Conservation (phyloP, 1,140 invertebrate genomes). For the Conus betulinus region DNA sequence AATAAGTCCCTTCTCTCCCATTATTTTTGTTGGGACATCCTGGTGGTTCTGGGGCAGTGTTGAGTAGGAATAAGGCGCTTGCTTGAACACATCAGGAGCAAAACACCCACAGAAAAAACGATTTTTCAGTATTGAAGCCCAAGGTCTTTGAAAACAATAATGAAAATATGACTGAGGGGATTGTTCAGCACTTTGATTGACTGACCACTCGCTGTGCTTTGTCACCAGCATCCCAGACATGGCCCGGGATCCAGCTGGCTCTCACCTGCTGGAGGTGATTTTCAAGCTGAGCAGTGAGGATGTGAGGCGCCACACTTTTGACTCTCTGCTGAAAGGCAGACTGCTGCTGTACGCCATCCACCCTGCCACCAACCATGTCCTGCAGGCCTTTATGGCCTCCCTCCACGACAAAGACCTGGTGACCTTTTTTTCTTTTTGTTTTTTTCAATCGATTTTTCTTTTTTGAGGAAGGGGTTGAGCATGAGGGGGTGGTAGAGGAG, state of each 20-base stretch:
- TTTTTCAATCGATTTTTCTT: neutral
- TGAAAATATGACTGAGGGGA: too few relatives aligned
- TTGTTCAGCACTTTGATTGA: too few relatives aligned
- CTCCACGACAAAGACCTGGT: slow-evolving; percentile 81
- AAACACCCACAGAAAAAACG: too few relatives aligned
- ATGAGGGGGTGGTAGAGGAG: neutral
- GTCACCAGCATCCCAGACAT: slow-evolving; percentile 56
- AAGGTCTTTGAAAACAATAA: too few relatives aligned
- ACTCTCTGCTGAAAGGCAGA: slow-evolving; percentile 53
- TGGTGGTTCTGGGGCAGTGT: too few relatives aligned
- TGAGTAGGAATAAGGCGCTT: too few relatives aligned
- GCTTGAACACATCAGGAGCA: too few relatives aligned
- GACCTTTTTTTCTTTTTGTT: slow-evolving; percentile 66
- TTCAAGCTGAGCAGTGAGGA: slow-evolving; percentile 48
- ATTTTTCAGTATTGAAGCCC: too few relatives aligned
- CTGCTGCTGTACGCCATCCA: slow-evolving; percentile 78
- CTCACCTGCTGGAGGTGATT: slow-evolving; percentile 64
- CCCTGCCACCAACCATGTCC: slow-evolving; percentile 84
- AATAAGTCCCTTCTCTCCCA: too few relatives aligned
- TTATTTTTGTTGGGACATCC: too few relatives aligned
- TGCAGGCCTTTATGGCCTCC: slow-evolving; percentile 84
- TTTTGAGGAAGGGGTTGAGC: neutral
- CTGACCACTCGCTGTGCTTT: too few relatives aligned
- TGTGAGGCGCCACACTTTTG: slow-evolving; percentile 48
- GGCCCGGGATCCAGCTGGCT: slow-evolving; percentile 56